Percentiles rank a stretch among this genome's conserved stretches.
phyloP scores from a whole-genome alignment of 2,113 vertebrate genomes.

The Nymphicus hollandicus region DNA sequence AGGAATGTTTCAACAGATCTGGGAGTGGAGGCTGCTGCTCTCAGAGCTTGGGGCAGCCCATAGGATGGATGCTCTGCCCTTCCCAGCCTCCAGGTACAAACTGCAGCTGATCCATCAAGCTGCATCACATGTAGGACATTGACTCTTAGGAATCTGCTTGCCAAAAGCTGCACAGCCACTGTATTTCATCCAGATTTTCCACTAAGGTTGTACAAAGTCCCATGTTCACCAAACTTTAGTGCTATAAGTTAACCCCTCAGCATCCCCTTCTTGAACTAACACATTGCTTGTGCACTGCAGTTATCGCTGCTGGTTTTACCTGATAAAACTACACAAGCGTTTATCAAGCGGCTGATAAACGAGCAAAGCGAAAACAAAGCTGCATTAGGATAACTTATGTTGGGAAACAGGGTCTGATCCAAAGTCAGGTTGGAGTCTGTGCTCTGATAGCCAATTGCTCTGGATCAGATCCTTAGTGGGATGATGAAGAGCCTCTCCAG shows the following conservation, averaged over 20 bases:
- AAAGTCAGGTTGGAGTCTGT: neutral
- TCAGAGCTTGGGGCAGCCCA: fast-evolving
- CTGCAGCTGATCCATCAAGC: neutral
- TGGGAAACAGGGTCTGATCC: neutral
- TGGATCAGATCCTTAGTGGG: neutral
- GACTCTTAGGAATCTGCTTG: neutral
- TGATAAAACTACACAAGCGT: neutral
- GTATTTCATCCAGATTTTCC: neutral
- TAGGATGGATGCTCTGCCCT: neutral
- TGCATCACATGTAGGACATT: neutral
- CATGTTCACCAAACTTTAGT: neutral
- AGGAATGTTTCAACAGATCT: neutral
- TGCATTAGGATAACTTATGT: neutral
- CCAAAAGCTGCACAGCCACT: neutral
- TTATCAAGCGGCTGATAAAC: neutral
- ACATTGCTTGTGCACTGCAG: neutral
- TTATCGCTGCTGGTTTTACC: neutral
- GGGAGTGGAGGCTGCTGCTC: neutral
- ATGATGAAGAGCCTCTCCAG: neutral
- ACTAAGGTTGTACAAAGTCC: neutral
- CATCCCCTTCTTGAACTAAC: neutral
- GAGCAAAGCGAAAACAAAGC: neutral
- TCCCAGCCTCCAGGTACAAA: neutral
- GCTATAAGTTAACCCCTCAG: neutral
- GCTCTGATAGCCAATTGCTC: neutral